Evolutionary conservation across 2,113 vertebrate species (phyloP).

Genomic region (Chunga burmeisteri): DNA sequence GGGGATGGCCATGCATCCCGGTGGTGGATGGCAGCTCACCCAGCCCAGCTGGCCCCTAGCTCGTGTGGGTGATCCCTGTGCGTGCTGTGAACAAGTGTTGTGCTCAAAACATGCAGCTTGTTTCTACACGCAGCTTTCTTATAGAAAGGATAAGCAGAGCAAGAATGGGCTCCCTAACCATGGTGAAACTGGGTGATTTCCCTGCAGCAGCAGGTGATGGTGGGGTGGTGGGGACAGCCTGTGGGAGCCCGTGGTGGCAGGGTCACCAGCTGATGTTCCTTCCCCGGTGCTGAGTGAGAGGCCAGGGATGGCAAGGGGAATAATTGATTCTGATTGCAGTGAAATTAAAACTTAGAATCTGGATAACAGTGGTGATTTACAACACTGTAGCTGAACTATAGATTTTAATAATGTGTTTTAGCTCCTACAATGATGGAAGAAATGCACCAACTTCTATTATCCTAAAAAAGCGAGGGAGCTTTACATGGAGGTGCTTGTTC

Average conservation of each 20-base stretch:
- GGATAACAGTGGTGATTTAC: neutral
- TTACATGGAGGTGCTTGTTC: neutral
- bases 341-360: conserved; percentile 9
- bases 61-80: rapidly evolving
- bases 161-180: neutral
- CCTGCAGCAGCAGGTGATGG: neutral
- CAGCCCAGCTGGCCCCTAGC: rapidly evolving
- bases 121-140: neutral
- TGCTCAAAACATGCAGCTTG: no score
- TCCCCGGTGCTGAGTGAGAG: neutral
- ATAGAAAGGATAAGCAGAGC: neutral
- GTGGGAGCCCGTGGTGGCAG: neutral
- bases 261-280: neutral
- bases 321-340: conserved; percentile 29
- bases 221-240: neutral
- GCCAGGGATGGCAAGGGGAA: neutral
- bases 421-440: neutral
- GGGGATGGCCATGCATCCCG: rapidly evolving
- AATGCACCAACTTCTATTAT: neutral
- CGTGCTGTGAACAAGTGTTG: rapidly evolving
- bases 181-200: neutral
- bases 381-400: neutral
- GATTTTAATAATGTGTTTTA: conserved; percentile 6
- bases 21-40: neutral
- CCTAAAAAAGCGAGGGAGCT: neutral